These are phyloP conservation scores for Cranoglanis bouderius DNA, from an alignment of 2,113 vertebrate species.

Conservation along the genomic window DNA sequence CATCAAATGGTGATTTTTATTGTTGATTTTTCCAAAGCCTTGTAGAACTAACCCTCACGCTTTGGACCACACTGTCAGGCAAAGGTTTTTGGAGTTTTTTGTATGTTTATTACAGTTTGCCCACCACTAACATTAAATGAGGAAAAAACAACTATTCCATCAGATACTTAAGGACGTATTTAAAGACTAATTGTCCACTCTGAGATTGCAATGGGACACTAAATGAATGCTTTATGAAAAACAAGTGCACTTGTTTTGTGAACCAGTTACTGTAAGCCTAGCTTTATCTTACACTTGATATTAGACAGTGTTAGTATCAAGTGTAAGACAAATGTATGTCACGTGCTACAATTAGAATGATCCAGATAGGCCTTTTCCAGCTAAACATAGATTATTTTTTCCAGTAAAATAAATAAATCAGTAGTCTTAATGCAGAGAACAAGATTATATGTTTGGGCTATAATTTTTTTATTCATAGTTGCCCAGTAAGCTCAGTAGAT, in stretches of 20 bases:
- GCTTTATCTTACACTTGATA: not conserved
- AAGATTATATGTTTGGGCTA: not conserved
- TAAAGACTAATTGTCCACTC: not conserved
- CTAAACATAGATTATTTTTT: not conserved
- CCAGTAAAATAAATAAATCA: not conserved
- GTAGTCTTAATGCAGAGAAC: not conserved
- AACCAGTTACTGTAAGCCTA: not conserved
- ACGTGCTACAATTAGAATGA: not conserved
- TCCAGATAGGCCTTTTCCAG: not conserved
- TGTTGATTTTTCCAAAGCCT: not conserved
- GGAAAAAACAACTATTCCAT: not conserved
- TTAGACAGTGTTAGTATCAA: not conserved
- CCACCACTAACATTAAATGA: not conserved
- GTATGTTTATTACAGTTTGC: not conserved
- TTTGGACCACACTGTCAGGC: not conserved
- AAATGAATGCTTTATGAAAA: not conserved
- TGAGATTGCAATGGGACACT: not conserved
- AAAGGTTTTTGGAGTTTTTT: not conserved
- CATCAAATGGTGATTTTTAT: not conserved
- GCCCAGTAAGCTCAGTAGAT: not conserved
- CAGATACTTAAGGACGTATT: not conserved
- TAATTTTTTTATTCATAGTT: not conserved
- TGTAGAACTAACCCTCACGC: not conserved
- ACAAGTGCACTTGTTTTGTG: not conserved
- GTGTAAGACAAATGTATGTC: not conserved